Conservation (phyloP, 1,140 invertebrate species). For the Tetranychus urticae region DNA sequence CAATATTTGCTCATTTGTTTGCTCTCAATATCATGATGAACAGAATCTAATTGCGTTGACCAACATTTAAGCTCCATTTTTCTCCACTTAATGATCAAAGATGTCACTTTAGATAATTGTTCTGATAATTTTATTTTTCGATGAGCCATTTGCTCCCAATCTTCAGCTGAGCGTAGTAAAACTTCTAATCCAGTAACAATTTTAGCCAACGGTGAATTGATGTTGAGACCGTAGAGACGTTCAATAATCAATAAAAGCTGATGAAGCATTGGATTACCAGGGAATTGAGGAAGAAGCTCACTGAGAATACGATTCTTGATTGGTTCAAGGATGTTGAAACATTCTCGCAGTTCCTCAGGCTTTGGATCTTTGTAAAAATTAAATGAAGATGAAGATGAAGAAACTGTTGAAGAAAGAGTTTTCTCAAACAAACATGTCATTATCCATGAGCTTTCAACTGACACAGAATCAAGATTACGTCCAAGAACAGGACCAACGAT, state of each 20-base stretch:
- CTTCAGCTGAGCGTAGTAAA: conserved; percentile 41
- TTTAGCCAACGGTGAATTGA: conserved; percentile 55
- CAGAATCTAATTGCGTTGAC: conserved; percentile 16
- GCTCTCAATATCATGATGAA: not conserved
- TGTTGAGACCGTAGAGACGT: conserved; percentile 34
- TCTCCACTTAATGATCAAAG: conserved; percentile 68
- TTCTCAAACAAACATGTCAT: not conserved
- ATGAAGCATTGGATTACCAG: conserved; percentile 3
- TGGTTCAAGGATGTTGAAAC: conserved; percentile 36
- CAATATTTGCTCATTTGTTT: conserved; percentile 43
- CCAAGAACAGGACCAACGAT: not conserved
- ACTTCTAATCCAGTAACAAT: conserved; percentile 75
- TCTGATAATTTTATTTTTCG: conserved; percentile 51
- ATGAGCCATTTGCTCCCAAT: conserved; percentile 80
- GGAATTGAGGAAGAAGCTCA: conserved; percentile 3
- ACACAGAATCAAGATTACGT: not conserved
- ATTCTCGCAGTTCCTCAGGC: conserved; percentile 44
- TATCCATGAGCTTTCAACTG: conserved; percentile 4
- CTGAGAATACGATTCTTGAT: conserved; percentile 23
- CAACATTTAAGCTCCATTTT: conserved; percentile 51
- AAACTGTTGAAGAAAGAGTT: not conserved
- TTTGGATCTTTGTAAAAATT: conserved; percentile 74
- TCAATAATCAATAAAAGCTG: conserved; percentile 7
- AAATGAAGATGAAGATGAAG: not conserved
- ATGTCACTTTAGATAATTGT: conserved; percentile 39